A percentile compares a stretch with the other conserved stretches of the same genome.
Conservation (phyloP, 2,888 invertebrate genomes). For the Bombyx huttoni region DNA sequence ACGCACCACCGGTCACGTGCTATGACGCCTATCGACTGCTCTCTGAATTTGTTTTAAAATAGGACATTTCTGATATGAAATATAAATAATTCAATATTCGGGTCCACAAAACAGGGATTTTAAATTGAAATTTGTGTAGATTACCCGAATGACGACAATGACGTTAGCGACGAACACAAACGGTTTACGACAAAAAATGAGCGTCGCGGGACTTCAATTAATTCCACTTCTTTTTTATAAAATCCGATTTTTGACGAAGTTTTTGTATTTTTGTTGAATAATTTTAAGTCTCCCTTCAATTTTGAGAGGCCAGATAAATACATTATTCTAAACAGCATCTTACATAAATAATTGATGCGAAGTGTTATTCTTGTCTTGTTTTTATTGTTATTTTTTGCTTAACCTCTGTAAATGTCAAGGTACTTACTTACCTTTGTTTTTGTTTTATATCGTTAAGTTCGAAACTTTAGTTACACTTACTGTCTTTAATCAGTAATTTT, state of each 20-base stretch:
- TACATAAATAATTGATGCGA: background rate
- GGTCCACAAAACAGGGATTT: slow-evolving; percentile 6
- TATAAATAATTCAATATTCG: slow-evolving; percentile 21
- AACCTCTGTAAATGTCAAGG: background rate
- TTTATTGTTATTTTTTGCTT: background rate
- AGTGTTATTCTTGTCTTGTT: background rate
- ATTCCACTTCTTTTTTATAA: background rate
- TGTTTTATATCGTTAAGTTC: background rate
- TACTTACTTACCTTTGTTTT: background rate
- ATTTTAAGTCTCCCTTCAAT: background rate
- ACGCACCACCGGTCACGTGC: slow-evolving; percentile 27
- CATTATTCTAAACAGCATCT: background rate
- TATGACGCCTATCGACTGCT: slow-evolving; percentile 26
- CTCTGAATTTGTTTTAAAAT: slow-evolving; percentile 6
- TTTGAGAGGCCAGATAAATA: background rate
- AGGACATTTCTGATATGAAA: slow-evolving; percentile 5
- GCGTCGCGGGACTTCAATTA: background rate
- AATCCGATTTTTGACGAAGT: background rate
- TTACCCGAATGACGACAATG: slow-evolving; percentile 3
- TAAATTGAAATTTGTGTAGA: background rate
- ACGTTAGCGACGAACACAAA: background rate
- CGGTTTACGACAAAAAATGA: background rate
- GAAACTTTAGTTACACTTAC: background rate
- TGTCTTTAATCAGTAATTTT: no score
- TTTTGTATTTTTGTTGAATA: background rate